These are phyloP conservation scores for Drosophila equinoxialis DNA, from an alignment of 1,140 invertebrate species.

Conservation along the genomic window DNA sequence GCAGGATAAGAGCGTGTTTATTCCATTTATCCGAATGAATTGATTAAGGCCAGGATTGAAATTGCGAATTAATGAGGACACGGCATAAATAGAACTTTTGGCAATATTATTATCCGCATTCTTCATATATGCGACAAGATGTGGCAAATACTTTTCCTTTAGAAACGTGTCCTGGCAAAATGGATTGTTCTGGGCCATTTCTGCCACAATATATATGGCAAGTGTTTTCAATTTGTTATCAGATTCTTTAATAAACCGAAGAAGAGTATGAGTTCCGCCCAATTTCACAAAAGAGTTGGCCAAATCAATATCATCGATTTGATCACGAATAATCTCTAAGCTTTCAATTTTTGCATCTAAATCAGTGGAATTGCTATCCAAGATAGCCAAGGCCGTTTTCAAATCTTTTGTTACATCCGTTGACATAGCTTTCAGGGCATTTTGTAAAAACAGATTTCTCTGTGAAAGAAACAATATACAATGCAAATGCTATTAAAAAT, in stretches of 20 bases:
- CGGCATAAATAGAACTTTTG: constrained; percentile 52
- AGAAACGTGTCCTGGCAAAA: constrained; percentile 59
- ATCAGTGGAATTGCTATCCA: constrained; percentile 25
- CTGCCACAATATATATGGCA: constrained; percentile 53
- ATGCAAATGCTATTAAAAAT: not conserved
- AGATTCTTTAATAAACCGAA: constrained; percentile 31
- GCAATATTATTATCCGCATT: constrained; percentile 47
- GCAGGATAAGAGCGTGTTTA: constrained; percentile 39
- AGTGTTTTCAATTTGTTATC: constrained; percentile 30
- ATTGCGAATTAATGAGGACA: constrained; percentile 63
- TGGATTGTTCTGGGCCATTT: constrained; percentile 63
- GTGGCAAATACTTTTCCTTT: constrained; percentile 45
- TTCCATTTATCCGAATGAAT: constrained; percentile 49
- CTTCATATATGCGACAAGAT: constrained; percentile 44
- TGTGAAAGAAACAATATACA: constrained; percentile 12
- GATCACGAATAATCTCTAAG: constrained; percentile 53
- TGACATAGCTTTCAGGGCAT: constrained; percentile 47
- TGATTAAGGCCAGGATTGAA: constrained; percentile 50
- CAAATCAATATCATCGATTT: constrained; percentile 62
- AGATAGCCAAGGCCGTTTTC: constrained; percentile 37
- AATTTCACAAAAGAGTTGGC: constrained; percentile 60
- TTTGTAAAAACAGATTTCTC: constrained; percentile 49
- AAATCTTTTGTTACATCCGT: constrained; percentile 36
- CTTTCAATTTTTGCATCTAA: constrained; percentile 48
- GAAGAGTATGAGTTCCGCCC: constrained; percentile 40